A percentile compares a stretch with the other conserved stretches of the same genome.
These are phyloP conservation scores for Pangasius mekongensis DNA, from an alignment of 2,797 vertebrate species.

Conservation along the genomic window DNA sequence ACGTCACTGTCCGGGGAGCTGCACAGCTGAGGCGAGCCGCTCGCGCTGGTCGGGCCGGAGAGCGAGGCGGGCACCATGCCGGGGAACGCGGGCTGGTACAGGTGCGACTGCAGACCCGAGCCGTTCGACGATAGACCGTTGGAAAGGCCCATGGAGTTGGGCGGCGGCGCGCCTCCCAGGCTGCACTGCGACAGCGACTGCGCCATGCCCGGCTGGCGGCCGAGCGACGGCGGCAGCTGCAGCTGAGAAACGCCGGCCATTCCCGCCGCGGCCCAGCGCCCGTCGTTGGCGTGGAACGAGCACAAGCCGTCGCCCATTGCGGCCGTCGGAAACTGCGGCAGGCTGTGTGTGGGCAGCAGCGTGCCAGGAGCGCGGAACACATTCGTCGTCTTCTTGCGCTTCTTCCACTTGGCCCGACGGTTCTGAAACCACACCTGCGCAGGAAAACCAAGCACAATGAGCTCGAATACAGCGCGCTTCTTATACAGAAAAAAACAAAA, in stretches of 20 bases:
- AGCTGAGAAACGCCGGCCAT: constrained; percentile 95
- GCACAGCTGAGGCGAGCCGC: constrained; percentile 95
- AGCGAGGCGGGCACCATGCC: constrained; percentile 95
- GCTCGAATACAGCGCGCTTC: not conserved
- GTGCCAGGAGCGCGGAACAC: constrained; percentile 94
- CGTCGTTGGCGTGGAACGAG: constrained; percentile 97
- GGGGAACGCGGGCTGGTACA: constrained; percentile 95
- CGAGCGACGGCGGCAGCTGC: constrained; percentile 88
- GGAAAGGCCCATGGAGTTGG: constrained; percentile 94
- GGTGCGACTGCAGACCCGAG: constrained; percentile 92
- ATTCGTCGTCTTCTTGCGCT: constrained; percentile 98
- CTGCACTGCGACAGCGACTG: constrained; percentile 97
- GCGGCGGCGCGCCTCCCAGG: constrained; percentile 87
- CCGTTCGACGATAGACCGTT: constrained; percentile 93
- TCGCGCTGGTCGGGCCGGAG: constrained; percentile 91
- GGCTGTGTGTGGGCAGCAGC: constrained; percentile 89
- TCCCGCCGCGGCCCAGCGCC: constrained; percentile 91
- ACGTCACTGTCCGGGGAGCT: constrained; percentile 98
- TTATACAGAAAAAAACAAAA: not conserved
- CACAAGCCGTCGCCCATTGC: constrained; percentile 97
- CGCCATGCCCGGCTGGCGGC: constrained; percentile 91
- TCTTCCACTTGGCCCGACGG: constrained; percentile 97
- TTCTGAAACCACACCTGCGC: constrained; percentile 98
- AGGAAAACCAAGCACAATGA: constrained; percentile 4
- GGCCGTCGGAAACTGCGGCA: constrained; percentile 90